Conservation (phyloP, 2,888 invertebrate species). For the Drosophila phalerata region DNA sequence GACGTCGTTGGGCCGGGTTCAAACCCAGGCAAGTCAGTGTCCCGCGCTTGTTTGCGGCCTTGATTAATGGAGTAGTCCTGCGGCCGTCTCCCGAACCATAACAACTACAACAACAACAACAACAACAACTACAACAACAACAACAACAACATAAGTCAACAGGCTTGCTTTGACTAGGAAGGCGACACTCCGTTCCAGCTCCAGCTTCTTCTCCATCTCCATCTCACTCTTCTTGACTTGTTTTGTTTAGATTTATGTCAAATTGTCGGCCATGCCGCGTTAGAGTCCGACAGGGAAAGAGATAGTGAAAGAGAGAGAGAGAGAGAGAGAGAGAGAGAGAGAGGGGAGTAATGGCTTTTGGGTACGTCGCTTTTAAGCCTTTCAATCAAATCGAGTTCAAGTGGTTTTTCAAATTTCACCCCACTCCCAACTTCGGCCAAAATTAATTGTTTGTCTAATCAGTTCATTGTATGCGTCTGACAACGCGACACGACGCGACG, state of each 20-base stretch:
- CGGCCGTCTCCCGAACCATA: conserved; percentile 56
- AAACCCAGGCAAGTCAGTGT: conserved; percentile 16
- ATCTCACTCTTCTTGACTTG: conserved; percentile 49
- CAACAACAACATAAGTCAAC: conserved; percentile 46
- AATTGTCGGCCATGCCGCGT: conserved; percentile 61
- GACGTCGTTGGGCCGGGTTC: conserved; percentile 31
- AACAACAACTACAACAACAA: conserved; percentile 39
- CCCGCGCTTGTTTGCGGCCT: conserved; percentile 75
- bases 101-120: conserved; percentile 28
- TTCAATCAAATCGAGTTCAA: conserved; percentile 78
- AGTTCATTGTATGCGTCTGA: conserved; percentile 71
- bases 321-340: not conserved
- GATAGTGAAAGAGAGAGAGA: not conserved
- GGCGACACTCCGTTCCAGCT: not conserved
- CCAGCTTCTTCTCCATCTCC: conserved; percentile 2
- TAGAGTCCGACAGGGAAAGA: conserved; percentile 4
- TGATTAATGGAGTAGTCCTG: conserved; percentile 81
- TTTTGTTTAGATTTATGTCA: conserved; percentile 81
- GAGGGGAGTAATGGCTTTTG: not conserved
- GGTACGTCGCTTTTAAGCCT: conserved; percentile 71
- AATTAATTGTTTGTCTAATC: conserved; percentile 81
- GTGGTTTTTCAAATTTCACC: conserved; percentile 67
- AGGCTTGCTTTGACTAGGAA: conserved; percentile 34
- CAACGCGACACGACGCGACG: conserved; percentile 10
- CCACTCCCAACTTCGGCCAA: conserved; percentile 64